Conservation (phyloP, 2,888 invertebrate genomes). For the Troides aeacus region DNA sequence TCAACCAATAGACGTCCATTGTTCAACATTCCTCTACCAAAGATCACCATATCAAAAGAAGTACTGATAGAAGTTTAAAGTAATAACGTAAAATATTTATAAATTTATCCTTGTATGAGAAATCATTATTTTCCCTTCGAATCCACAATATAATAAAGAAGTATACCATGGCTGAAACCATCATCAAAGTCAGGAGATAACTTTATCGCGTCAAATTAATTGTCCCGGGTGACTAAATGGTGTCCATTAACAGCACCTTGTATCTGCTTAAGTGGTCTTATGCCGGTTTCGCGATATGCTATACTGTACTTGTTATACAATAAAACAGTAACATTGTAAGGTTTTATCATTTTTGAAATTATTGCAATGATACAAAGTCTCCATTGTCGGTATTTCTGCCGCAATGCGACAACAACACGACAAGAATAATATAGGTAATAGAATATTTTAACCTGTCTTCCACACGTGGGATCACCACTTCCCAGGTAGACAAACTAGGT, state of each 20-base stretch:
- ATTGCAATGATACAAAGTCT: too few relatives aligned
- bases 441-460: too few relatives aligned
- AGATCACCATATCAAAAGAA: too few relatives aligned
- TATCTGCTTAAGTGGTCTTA: constrained; percentile 19
- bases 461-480: too few relatives aligned
- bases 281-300: constrained; percentile 5
- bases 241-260: constrained; percentile 21
- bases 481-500: too few relatives aligned
- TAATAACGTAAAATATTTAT: too few relatives aligned
- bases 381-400: too few relatives aligned
- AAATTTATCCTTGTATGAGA: too few relatives aligned
- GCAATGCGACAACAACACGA: too few relatives aligned
- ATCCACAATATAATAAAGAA: constrained; percentile 1
- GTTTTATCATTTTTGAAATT: background rate
- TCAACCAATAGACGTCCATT: too few relatives aligned
- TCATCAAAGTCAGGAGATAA: constrained; percentile 25
- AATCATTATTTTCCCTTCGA: background rate
- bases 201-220: constrained; percentile 28
- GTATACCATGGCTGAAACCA: constrained; percentile 1
- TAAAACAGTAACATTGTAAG: background rate
- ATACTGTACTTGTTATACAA: constrained; percentile 11
- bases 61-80: background rate
- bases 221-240: constrained; percentile 22
- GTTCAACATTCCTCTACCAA: too few relatives aligned
- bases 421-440: too few relatives aligned